Conservation (phyloP, 1,140 invertebrate genomes). For the Pentalonia nigronervosa region DNA sequence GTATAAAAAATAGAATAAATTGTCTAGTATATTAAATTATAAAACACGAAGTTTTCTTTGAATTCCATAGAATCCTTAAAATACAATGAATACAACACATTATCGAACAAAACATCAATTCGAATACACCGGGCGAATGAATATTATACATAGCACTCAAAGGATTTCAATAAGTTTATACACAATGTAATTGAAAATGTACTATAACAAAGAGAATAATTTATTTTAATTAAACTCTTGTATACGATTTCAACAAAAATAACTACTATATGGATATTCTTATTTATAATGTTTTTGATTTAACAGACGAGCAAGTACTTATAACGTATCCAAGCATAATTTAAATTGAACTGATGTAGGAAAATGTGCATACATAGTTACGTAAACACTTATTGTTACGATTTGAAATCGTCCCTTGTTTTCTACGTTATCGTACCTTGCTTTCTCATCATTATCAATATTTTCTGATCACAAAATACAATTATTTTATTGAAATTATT, state of each 20-base stretch:
- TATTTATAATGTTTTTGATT: constrained; percentile 5
- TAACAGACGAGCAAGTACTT: not conserved
- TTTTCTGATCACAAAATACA: not conserved
- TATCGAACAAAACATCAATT: not conserved
- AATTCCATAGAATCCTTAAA: not conserved
- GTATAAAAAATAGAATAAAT: not conserved
- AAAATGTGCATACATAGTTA: not conserved
- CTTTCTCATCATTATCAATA: not conserved
- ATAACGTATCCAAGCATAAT: constrained; percentile 16
- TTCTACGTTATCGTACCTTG: no score
- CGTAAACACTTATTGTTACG: not conserved
- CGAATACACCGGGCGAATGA: not conserved
- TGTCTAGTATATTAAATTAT: not conserved
- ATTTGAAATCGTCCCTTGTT: not conserved
- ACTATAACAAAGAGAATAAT: not conserved
- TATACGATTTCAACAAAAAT: not conserved
- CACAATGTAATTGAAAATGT: constrained; percentile 11
- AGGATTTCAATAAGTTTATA: constrained; percentile 18
- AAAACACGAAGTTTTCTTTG: not conserved
- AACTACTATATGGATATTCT: not conserved
- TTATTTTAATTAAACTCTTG: constrained; percentile 19
- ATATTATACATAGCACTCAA: not conserved
- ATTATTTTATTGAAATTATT: not conserved
- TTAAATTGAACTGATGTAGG: constrained; percentile 1
- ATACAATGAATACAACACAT: constrained; percentile 11